Evolutionary conservation across 2,113 vertebrate species (phyloP).

Genomic region (Percopsis transmontana): DNA sequence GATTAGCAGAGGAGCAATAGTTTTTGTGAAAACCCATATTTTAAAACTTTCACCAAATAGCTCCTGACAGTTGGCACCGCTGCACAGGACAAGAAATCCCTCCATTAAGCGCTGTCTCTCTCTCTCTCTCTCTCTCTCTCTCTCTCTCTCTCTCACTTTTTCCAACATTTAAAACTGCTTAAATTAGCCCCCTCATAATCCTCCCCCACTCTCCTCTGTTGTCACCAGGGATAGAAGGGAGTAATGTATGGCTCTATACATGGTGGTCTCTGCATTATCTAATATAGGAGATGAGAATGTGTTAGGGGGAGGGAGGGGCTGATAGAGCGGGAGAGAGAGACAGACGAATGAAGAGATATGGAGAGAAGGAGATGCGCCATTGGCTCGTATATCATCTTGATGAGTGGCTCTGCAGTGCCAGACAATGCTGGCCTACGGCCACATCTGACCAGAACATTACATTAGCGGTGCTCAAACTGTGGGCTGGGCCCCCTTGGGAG

Average conservation of each 20-base stretch:
- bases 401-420: slow-evolving; percentile 52
- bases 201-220: slow-evolving; percentile 50
- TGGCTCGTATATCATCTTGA: slow-evolving; percentile 59
- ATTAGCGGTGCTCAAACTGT: not conserved
- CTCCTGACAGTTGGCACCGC: slow-evolving; percentile 32
- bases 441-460: slow-evolving; percentile 15
- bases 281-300: slow-evolving; percentile 61
- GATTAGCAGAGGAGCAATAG: slow-evolving; percentile 42
- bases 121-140: not conserved
- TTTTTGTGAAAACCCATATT: slow-evolving; percentile 35
- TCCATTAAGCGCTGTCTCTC: slow-evolving; percentile 37
- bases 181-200: slow-evolving; percentile 67
- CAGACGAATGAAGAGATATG: slow-evolving; percentile 10
- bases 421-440: slow-evolving; percentile 44
- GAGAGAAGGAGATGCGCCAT: slow-evolving; percentile 32
- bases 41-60: slow-evolving; percentile 13
- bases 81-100: slow-evolving; percentile 28
- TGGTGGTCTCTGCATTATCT: slow-evolving; percentile 61
- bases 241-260: slow-evolving; percentile 65
- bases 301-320: slow-evolving; percentile 18
- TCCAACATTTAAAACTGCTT: slow-evolving; percentile 46
- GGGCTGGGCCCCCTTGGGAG: not conserved
- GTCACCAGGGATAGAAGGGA: slow-evolving; percentile 56
- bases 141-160: slow-evolving; percentile 25
- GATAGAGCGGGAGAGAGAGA: slow-evolving; percentile 7